Conservation (phyloP, 2,797 vertebrate species). For the Characodon lateralis region DNA sequence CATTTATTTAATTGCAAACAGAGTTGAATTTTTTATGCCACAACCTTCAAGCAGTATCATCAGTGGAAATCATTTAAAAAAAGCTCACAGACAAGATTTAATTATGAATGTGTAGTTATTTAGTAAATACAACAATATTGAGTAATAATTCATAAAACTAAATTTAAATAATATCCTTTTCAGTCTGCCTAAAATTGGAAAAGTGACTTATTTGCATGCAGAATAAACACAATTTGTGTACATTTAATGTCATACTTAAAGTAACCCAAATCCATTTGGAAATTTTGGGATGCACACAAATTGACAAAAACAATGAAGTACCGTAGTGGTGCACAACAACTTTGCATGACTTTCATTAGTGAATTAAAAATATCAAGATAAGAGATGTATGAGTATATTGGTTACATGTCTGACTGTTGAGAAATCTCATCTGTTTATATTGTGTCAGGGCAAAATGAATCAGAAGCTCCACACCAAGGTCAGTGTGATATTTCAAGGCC, state of each 20-base stretch:
- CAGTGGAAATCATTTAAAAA: constrained; percentile 4
- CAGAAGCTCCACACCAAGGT: constrained; percentile 77
- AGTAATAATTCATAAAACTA: not conserved
- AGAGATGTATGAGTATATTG: constrained; percentile 39
- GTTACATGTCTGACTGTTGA: constrained; percentile 47
- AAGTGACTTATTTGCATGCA: not conserved
- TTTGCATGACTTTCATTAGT: constrained; percentile 19
- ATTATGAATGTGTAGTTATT: not conserved
- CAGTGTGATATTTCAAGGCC: constrained; percentile 76
- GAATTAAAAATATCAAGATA: constrained; percentile 31
- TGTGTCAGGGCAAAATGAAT: constrained; percentile 72
- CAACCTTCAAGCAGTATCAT: not conserved
- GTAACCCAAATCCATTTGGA: not conserved
- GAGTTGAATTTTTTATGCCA: not conserved
- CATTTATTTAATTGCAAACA: not conserved
- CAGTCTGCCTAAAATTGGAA: not conserved
- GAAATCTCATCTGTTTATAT: constrained; percentile 58
- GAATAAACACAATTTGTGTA: not conserved
- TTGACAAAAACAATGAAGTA: not conserved
- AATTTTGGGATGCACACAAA: not conserved
- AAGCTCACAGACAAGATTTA: not conserved
- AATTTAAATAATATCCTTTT: not conserved
- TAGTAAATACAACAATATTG: no score
- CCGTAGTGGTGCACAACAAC: not conserved
- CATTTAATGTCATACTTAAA: not conserved